A percentile compares a stretch with the other conserved stretches of the same genome.
Evolutionary conservation across 2,888 invertebrate species (phyloP).

Genomic region (Hymenopus coronatus): DNA sequence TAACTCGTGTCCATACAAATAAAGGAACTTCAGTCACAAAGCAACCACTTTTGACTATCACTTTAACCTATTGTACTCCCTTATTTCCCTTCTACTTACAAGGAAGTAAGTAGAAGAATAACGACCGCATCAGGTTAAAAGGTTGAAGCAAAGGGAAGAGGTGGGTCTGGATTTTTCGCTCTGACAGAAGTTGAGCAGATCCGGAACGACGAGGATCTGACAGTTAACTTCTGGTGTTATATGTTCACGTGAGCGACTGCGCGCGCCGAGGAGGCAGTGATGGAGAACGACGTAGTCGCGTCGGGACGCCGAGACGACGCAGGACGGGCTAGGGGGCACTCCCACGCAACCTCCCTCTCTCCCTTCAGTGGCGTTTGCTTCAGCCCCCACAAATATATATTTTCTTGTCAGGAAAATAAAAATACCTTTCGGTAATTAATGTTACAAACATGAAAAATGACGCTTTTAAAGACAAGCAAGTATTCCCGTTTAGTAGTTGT

Average conservation of each 20-base stretch:
- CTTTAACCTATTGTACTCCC: too few relatives aligned
- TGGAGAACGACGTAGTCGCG: conserved; percentile 8
- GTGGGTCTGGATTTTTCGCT: too few relatives aligned
- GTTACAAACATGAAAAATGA: too few relatives aligned
- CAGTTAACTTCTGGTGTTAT: background rate
- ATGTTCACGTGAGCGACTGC: background rate
- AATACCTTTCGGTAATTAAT: background rate
- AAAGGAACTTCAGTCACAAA: too few relatives aligned
- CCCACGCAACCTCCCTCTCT: background rate
- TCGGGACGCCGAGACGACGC: background rate
- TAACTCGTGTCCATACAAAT: too few relatives aligned
- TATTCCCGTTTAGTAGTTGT: too few relatives aligned
- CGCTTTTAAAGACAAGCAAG: too few relatives aligned
- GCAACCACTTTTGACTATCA: too few relatives aligned
- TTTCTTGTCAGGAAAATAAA: background rate
- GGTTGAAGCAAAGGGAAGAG: too few relatives aligned
- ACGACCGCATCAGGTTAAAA: too few relatives aligned
- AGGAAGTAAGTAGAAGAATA: too few relatives aligned
- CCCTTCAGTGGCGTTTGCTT: background rate
- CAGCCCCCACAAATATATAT: background rate
- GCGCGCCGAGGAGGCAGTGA: conserved; percentile 5
- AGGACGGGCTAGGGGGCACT: background rate
- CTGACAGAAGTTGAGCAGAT: background rate
- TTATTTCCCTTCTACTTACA: too few relatives aligned
- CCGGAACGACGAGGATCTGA: background rate